phyloP scores from a whole-genome alignment of 2,888 invertebrate genomes.

The Epirrita christyi region DNA sequence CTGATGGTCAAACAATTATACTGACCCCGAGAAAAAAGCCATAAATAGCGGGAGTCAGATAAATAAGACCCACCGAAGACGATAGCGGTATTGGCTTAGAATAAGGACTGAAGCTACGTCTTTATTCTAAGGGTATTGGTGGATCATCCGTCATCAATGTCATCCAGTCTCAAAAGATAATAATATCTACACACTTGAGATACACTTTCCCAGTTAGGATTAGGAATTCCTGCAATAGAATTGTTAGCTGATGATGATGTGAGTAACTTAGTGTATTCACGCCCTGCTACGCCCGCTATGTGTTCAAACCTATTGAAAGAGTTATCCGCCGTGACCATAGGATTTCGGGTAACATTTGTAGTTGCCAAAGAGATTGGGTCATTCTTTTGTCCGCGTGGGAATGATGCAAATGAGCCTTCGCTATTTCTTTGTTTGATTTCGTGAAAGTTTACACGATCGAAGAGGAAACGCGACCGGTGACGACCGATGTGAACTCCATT shows the following conservation, averaged over 20 bases:
- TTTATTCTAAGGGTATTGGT: no score
- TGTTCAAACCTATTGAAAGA: slow-evolving; percentile 33
- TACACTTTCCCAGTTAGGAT: no score
- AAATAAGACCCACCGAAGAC: no score
- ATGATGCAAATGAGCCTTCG: slow-evolving; percentile 83
- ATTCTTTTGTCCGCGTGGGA: slow-evolving; percentile 84
- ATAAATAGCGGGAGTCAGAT: no score
- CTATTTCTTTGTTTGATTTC: slow-evolving; percentile 85
- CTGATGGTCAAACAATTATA: no score
- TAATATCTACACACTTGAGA: no score
- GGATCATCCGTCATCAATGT: no score
- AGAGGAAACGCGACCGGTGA: slow-evolving; percentile 79
- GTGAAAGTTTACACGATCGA: slow-evolving; percentile 84
- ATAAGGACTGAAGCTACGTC: no score
- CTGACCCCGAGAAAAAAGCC: no score
- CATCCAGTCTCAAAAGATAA: no score
- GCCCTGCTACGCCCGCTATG: slow-evolving; percentile 24
- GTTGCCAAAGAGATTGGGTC: slow-evolving; percentile 82
- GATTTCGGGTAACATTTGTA: slow-evolving; percentile 78
- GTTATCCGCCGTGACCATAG: slow-evolving; percentile 68
- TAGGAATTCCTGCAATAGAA: no score
- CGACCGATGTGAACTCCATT: slow-evolving; percentile 81
- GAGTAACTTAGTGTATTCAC: slow-evolving; percentile 19
- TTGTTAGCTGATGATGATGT: slow-evolving; percentile 8
- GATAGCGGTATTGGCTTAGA: no score